phyloP scores from a whole-genome alignment of 2,113 vertebrate genomes.

The Corythoichthys haematopterus region DNA sequence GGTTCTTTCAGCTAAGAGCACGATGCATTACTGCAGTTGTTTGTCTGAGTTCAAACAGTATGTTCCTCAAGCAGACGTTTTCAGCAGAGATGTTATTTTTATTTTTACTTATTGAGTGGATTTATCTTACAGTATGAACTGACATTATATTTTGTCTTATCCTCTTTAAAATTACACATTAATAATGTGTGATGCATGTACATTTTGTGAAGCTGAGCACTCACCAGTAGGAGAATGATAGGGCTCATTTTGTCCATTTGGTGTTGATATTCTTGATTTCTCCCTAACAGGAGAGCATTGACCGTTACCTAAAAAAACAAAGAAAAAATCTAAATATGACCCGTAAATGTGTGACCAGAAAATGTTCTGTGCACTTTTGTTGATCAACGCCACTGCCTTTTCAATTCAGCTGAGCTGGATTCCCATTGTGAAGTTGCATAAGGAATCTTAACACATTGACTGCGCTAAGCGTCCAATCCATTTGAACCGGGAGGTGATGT shows the following conservation, averaged over 20 bases:
- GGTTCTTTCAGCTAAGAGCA: background rate
- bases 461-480: too few species aligned
- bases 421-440: background rate
- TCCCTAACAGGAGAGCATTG: conserved; percentile 91
- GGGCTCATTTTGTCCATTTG: conserved; percentile 86
- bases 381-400: too few species aligned
- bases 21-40: background rate
- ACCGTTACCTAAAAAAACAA: conserved; percentile 87
- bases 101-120: background rate
- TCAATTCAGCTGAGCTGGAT: background rate
- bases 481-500: too few species aligned
- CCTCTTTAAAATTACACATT: background rate
- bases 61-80: too few species aligned
- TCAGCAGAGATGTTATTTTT: too few species aligned
- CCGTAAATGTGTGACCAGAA: background rate
- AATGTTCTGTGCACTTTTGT: too few species aligned
- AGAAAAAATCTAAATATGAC: conserved; percentile 35
- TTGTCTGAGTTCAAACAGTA: background rate
- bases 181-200: background rate
- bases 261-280: conserved; percentile 84
- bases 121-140: background rate
- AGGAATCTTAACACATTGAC: background rate
- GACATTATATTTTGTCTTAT: background rate
- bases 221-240: conserved; percentile 87
- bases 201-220: conserved; percentile 45